These are phyloP conservation scores for Myrmophylax atrothorax DNA, from an alignment of 2,113 vertebrate species.

Conservation along the genomic window DNA sequence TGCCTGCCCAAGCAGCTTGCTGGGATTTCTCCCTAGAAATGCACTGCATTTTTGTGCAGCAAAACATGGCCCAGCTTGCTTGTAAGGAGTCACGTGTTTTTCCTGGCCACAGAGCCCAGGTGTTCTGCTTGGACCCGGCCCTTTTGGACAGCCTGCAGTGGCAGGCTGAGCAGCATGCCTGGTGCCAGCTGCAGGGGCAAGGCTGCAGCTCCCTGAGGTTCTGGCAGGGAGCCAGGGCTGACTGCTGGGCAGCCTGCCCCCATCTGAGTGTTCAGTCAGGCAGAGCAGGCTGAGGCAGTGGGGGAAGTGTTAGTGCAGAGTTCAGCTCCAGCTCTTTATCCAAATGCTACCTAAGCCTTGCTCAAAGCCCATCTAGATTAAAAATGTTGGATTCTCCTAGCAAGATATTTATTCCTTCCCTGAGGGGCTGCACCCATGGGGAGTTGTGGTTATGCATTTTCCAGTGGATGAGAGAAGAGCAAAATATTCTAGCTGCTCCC, in stretches of 20 bases:
- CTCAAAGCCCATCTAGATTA: not conserved
- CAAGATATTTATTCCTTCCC: not conserved
- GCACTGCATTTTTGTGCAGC: not conserved
- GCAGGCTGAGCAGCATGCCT: not conserved
- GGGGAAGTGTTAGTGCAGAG: not conserved
- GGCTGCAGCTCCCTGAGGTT: not conserved
- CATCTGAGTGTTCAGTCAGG: fast-evolving
- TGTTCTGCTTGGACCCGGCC: fast-evolving
- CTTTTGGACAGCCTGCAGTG: not conserved
- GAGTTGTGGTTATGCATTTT: not conserved
- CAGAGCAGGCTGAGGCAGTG: not conserved
- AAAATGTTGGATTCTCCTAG: not conserved
- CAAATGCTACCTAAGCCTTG: not conserved
- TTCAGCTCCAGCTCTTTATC: not conserved
- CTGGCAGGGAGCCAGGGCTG: not conserved
- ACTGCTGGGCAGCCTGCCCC: not conserved
- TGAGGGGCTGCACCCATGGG: not conserved
- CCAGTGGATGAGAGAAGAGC: not conserved
- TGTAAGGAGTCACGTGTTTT: not conserved
- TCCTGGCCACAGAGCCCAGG: not conserved
- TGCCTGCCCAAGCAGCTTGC: not conserved
- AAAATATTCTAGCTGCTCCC: not conserved
- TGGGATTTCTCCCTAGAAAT: not conserved
- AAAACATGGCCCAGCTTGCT: not conserved
- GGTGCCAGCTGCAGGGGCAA: not conserved